These are phyloP conservation scores for Lontra canadensis DNA, from an alignment of 2,113 vertebrate genomes.

Conservation along the genomic window DNA sequence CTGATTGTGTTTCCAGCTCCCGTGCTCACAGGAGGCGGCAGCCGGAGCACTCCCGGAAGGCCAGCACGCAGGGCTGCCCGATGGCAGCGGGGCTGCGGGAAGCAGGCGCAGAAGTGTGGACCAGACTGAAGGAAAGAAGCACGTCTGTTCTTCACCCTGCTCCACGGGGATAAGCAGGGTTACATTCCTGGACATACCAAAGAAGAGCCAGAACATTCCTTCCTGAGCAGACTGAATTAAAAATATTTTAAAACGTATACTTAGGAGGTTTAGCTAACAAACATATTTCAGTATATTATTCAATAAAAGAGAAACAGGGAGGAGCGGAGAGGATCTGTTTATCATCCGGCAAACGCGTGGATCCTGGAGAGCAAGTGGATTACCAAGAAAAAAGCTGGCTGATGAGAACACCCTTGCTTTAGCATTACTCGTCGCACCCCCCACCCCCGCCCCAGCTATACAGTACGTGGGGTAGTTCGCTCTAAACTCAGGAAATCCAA, in stretches of 20 bases:
- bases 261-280: not conserved
- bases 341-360: not conserved
- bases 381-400: too few species aligned
- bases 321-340: not conserved
- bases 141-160: too few species aligned
- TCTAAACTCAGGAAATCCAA: not conserved
- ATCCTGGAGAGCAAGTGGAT: too few species aligned
- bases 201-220: not conserved
- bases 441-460: not conserved
- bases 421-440: not conserved
- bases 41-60: rapidly evolving
- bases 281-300: not conserved
- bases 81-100: rapidly evolving
- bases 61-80: rapidly evolving
- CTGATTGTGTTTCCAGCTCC: not conserved
- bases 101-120: not conserved
- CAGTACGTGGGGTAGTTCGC: rapidly evolving
- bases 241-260: not conserved
- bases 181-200: not conserved
- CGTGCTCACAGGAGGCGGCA: rapidly evolving
- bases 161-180: too few species aligned
- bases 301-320: not conserved
- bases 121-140: not conserved
- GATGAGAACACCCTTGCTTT: not conserved
- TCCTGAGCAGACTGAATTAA: not conserved